Evolutionary conservation across 2,888 invertebrate species (phyloP), one percentile per base, ranked within the genome.

Genomic region (Meteorus cinctellus): DNA sequence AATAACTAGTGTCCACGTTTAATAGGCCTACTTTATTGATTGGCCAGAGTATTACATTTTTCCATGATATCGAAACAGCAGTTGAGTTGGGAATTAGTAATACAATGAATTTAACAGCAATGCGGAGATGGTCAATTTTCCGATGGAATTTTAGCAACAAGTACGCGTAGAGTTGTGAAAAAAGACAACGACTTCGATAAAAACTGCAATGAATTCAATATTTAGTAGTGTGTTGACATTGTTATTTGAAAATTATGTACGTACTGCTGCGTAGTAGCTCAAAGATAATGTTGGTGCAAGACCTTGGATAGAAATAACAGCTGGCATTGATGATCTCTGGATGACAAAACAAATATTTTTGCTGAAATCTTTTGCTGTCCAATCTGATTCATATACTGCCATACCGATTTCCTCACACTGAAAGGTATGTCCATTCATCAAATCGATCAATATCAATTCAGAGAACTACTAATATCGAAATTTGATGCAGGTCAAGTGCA

Each of bases 211-310:
- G 2, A 3, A 55, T 45, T 5, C 4, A 29, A 55, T n/a, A 19
- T 31, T 19, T n/a, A 19, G 29, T 4, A 1, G 12, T 19, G 16
- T 27, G 48, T 14, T 36, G 12, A 66, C 16, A 36, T 66, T 34
- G 29, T 27, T 16, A n/a, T 71, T 71, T 0, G 1, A 4, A 41
- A 41, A 36, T 34, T 67, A 16, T 19, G 6, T 36, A n/a, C 48
- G 31, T 69, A 80, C 78, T 27, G 67, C 68, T 24, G 77, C 69
- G 59, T 80, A 79, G 55, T 80, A 76, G 31, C 63, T 68, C 1
- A 80, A 55, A 1, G 80, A 78, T 12, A 79, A 65, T 27, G 63
- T 27, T 51, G 79, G 78, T 67, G 78, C 60, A 69, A 80, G 66
- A 63, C 78, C 80, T 29, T 67, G 65, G 3, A 78, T 66, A 1